Evolutionary conservation across 2,888 invertebrate species (phyloP).

Genomic region (Polylopha cassiicola): DNA sequence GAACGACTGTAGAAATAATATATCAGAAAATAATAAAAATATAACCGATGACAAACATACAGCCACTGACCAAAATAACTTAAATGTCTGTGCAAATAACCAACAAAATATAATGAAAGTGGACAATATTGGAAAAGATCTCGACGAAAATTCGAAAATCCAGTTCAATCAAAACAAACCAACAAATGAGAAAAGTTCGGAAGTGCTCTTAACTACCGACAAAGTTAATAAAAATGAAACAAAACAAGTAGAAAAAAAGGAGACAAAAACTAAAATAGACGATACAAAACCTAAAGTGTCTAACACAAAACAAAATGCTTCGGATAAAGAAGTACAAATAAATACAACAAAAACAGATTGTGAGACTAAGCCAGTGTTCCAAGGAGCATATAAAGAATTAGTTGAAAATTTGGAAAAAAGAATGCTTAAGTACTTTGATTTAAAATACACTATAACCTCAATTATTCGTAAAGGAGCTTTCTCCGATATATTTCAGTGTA

Average conservation of each 20-base stretch:
- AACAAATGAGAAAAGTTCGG: neutral
- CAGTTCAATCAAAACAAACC: too few species aligned
- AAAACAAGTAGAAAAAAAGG: neutral
- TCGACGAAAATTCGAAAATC: too few species aligned
- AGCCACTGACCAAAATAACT: too few species aligned
- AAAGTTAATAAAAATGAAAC: neutral
- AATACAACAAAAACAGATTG: too few species aligned
- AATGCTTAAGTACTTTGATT: conserved; percentile 27
- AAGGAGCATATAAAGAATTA: conserved; percentile 4
- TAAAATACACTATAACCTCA: conserved; percentile 28
- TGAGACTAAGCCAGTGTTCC: too few species aligned
- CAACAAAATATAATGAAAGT: too few species aligned
- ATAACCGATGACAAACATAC: too few species aligned
- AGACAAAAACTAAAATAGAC: neutral
- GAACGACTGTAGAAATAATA: too few species aligned
- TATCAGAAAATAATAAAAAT: too few species aligned
- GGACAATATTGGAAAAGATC: too few species aligned
- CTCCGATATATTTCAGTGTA: conserved; percentile 42
- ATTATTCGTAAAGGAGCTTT: conserved; percentile 38
- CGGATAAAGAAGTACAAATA: neutral
- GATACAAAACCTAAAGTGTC: conserved; percentile 12
- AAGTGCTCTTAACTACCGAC: neutral
- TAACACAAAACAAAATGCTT: conserved; percentile 8
- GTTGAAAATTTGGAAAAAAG: conserved; percentile 26
- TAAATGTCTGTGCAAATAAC: too few species aligned